Conservation (phyloP, 92 coral and sea anemone genomes). For the Epizoanthus rinbou region DNA sequence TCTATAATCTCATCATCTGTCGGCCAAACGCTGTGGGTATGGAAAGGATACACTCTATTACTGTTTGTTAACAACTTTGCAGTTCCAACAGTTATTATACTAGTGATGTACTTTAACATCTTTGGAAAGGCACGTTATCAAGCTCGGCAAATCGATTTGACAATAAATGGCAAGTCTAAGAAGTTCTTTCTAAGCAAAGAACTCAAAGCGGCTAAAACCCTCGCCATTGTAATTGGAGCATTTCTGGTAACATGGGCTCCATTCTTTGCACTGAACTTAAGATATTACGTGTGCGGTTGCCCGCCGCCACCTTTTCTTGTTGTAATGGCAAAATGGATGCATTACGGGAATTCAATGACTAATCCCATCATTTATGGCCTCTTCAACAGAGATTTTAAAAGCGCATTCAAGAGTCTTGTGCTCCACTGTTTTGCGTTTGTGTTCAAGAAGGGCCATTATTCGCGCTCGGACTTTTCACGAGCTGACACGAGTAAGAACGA, state of each 20-base stretch:
- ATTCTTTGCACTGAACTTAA: conserved; percentile 84
- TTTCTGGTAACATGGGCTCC: conserved; percentile 96
- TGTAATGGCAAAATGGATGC: conserved; percentile 90
- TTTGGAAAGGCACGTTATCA: conserved; percentile 87
- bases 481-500: conserved; percentile 12
- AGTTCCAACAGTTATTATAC: conserved; percentile 76
- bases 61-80: conserved; percentile 76
- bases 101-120: conserved; percentile 81
- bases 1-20: conserved; percentile 70
- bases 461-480: conserved; percentile 26
- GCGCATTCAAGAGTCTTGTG: conserved; percentile 75
- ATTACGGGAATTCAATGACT: conserved; percentile 87
- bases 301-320: conserved; percentile 68
- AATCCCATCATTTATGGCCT: conserved; percentile 95
- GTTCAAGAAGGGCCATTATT: conserved; percentile 1
- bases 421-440: conserved; percentile 51
- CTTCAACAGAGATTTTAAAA: conserved; percentile 88
- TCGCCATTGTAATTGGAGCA: conserved; percentile 94
- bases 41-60: conserved; percentile 60
- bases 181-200: conserved; percentile 80
- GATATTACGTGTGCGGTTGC: conserved; percentile 65
- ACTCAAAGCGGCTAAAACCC: conserved; percentile 93
- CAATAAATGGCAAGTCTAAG: conserved; percentile 78
- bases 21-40: conserved; percentile 67
- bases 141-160: conserved; percentile 79